Evolutionary conservation across 2,797 vertebrate genomes (phyloP).

Genomic region (Petrocephalus schoutedeni): DNA sequence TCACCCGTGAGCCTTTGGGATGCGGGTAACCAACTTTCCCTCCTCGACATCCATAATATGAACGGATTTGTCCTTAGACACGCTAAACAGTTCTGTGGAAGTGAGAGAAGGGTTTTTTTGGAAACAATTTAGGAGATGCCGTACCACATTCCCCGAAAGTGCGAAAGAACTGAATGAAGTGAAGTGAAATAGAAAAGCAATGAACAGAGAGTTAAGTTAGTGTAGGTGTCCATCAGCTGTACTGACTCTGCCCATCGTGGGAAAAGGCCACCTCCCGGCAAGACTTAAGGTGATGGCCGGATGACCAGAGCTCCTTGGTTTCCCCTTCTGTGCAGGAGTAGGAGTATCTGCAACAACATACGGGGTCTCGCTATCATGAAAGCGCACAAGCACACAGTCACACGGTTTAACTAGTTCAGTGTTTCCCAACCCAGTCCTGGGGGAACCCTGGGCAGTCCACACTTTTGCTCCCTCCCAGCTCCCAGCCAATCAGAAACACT

Average conservation of each 20-base stretch:
- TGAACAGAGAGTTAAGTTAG: background rate
- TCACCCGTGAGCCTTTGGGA: slow-evolving; percentile 73
- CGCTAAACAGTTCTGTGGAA: slow-evolving; percentile 69
- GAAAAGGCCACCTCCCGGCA: slow-evolving; percentile 84
- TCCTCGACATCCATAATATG: slow-evolving; percentile 78
- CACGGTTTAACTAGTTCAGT: background rate
- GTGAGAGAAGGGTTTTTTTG: background rate
- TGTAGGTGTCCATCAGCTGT: background rate
- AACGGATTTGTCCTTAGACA: slow-evolving; percentile 83
- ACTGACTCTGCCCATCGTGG: slow-evolving; percentile 74
- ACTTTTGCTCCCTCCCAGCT: too few relatives aligned
- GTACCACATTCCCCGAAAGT: background rate
- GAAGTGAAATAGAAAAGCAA: background rate
- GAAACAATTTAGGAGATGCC: background rate
- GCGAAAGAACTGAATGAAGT: too few relatives aligned
- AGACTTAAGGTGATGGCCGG: slow-evolving; percentile 90
- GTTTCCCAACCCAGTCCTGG: too few relatives aligned
- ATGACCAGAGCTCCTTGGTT: slow-evolving; percentile 88
- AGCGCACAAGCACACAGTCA: background rate
- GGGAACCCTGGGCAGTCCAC: too few relatives aligned
- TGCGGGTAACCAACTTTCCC: slow-evolving; percentile 71
- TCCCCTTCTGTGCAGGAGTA: slow-evolving; percentile 81
- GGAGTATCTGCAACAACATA: slow-evolving; percentile 61
- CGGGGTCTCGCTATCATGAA: background rate
- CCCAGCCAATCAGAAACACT: too few relatives aligned